phyloP scores from a whole-genome alignment of 2,888 invertebrate genomes.

The Ypsolopha scabrella region DNA sequence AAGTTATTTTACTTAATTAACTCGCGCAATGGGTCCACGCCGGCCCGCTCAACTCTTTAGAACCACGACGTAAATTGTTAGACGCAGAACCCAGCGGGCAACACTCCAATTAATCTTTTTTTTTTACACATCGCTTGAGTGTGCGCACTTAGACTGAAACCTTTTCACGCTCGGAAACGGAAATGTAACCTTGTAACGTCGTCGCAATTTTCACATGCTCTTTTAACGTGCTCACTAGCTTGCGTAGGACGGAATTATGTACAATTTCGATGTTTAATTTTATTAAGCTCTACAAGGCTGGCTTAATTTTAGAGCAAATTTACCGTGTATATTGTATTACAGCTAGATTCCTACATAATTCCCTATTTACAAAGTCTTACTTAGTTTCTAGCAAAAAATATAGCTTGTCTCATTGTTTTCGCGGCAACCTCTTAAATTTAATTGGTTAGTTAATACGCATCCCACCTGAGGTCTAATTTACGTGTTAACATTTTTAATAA shows the following conservation, averaged over 20 bases:
- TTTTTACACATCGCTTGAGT: slow-evolving; percentile 61
- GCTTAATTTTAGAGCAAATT: too few relatives aligned
- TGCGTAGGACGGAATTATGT: slow-evolving; percentile 19
- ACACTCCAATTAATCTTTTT: slow-evolving; percentile 67
- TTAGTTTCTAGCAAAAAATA: too few relatives aligned
- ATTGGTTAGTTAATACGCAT: slow-evolving; percentile 64
- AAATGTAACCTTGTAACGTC: slow-evolving; percentile 48
- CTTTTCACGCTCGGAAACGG: slow-evolving; percentile 28
- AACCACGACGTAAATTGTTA: slow-evolving; percentile 40
- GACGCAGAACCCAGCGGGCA: slow-evolving; percentile 27
- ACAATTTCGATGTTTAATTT: slow-evolving; percentile 44
- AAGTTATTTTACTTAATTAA: slow-evolving; percentile 70
- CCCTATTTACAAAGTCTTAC: too few relatives aligned
- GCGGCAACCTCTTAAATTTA: slow-evolving; percentile 50
- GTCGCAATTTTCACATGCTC: slow-evolving; percentile 63
- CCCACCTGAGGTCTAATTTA: slow-evolving; percentile 59
- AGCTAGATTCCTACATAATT: too few relatives aligned
- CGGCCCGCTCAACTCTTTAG: neutral
- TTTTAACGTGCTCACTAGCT: slow-evolving; percentile 47
- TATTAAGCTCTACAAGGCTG: neutral
- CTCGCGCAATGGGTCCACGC: slow-evolving; percentile 63
- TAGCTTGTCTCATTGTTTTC: neutral
- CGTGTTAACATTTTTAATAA: slow-evolving; percentile 70
- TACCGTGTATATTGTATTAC: too few relatives aligned
- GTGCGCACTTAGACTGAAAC: slow-evolving; percentile 45